Conservation (phyloP, 2,797 vertebrate species). For the Ctenopoma kingsleyae region DNA sequence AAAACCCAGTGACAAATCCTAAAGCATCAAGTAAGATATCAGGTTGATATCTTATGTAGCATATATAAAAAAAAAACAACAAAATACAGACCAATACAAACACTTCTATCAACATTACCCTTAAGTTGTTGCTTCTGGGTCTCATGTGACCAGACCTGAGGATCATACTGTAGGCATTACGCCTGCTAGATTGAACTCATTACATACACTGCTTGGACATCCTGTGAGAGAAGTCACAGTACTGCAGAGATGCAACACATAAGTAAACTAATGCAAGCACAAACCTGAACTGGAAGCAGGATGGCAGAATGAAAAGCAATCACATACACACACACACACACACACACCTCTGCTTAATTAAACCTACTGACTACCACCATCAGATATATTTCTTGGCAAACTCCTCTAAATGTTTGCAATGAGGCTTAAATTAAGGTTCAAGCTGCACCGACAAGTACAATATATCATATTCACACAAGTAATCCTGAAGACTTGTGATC, state of each 20-base stretch:
- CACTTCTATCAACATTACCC: slow-evolving; percentile 29
- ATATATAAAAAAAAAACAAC: background rate
- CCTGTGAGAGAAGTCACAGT: slow-evolving; percentile 30
- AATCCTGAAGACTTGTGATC: background rate
- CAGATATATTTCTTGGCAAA: background rate
- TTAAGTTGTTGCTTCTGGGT: slow-evolving; percentile 28
- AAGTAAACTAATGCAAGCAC: slow-evolving; percentile 17
- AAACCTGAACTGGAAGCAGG: background rate
- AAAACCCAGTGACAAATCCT: background rate
- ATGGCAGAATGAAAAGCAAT: background rate
- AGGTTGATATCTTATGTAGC: background rate
- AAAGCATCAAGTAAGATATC: background rate
- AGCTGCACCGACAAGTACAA: background rate
- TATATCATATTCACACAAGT: background rate
- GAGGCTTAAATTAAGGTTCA: background rate
- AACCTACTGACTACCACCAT: background rate
- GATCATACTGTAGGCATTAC: slow-evolving; percentile 59
- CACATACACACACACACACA: slow-evolving; percentile 11
- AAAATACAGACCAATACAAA: background rate
- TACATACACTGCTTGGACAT: slow-evolving; percentile 49
- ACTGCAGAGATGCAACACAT: slow-evolving; percentile 31
- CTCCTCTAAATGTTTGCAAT: background rate
- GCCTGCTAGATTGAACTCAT: slow-evolving; percentile 59
- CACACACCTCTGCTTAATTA: slow-evolving; percentile 17
- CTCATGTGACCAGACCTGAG: slow-evolving; percentile 60